Evolutionary conservation across 2,888 invertebrate species (phyloP).

Genomic region (Drosophila mimica): DNA sequence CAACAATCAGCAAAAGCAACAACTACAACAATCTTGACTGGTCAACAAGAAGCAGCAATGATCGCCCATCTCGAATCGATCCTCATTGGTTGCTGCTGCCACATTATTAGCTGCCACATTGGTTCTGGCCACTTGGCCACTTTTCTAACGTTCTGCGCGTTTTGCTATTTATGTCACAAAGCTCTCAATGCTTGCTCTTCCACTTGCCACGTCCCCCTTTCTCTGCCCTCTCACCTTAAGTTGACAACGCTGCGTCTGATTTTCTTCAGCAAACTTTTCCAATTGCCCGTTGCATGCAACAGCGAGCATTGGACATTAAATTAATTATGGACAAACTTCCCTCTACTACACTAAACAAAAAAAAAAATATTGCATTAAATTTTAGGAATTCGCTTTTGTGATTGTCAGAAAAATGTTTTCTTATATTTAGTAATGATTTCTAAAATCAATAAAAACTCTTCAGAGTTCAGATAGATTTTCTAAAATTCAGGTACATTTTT

Average conservation of each 20-base stretch:
- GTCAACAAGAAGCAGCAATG: conserved; percentile 9
- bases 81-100: conserved; percentile 27
- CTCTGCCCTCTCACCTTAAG: background rate
- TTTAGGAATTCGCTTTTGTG: background rate
- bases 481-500: background rate
- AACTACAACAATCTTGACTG: conserved; percentile 1
- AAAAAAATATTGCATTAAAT: background rate
- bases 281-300: conserved; percentile 42
- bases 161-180: conserved; percentile 61
- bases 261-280: conserved; percentile 56
- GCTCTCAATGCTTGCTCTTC: background rate
- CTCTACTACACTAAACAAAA: background rate
- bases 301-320: conserved; percentile 61
- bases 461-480: background rate
- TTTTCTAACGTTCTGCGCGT: conserved; percentile 50
- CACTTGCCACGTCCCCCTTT: background rate
- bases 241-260: conserved; percentile 29
- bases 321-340: conserved; percentile 52
- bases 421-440: background rate
- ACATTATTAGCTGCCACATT: conserved; percentile 33
- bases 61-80: conserved; percentile 47
- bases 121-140: conserved; percentile 57
- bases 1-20: conserved; percentile 5
- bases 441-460: background rate
- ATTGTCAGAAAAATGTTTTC: background rate